Evolutionary conservation across 2,888 invertebrate genomes (phyloP).

Genomic region (Yponomeuta sedellus): DNA sequence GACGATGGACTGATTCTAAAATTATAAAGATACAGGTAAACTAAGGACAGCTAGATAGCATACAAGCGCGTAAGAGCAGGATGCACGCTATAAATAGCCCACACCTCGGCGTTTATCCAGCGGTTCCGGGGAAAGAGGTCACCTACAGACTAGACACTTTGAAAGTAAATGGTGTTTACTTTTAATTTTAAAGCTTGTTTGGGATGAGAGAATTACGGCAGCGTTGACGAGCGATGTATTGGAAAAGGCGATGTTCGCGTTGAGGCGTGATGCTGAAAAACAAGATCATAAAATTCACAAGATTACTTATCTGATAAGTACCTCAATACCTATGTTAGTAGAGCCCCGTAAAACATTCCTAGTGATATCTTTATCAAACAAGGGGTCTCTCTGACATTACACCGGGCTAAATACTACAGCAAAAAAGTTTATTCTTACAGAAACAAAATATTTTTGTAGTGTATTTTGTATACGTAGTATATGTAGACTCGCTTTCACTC

Average conservation of each 20-base stretch:
- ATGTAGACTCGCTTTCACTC: no score
- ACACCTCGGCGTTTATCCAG: not conserved
- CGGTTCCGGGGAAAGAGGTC: not conserved
- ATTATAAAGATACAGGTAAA: not conserved
- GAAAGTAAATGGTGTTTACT: not conserved
- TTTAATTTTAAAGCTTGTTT: constrained; percentile 1
- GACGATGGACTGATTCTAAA: not conserved
- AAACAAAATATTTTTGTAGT: no score
- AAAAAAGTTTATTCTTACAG: no score
- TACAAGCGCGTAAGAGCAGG: not conserved
- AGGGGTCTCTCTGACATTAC: no score
- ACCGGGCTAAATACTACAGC: no score
- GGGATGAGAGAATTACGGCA: not conserved
- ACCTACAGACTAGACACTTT: constrained; percentile 1
- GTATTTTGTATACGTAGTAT: no score
- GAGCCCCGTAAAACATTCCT: no score
- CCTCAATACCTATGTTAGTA: no score
- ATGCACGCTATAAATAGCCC: not conserved
- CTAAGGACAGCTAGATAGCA: not conserved
- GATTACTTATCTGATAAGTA: not conserved
- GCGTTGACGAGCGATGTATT: not conserved
- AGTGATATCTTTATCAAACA: no score
- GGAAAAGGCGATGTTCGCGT: no score
- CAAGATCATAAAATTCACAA: not conserved
- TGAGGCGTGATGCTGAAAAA: not conserved